Evolutionary conservation across 2,797 vertebrate genomes (phyloP).

Genomic region (Neostethus bicornis): DNA sequence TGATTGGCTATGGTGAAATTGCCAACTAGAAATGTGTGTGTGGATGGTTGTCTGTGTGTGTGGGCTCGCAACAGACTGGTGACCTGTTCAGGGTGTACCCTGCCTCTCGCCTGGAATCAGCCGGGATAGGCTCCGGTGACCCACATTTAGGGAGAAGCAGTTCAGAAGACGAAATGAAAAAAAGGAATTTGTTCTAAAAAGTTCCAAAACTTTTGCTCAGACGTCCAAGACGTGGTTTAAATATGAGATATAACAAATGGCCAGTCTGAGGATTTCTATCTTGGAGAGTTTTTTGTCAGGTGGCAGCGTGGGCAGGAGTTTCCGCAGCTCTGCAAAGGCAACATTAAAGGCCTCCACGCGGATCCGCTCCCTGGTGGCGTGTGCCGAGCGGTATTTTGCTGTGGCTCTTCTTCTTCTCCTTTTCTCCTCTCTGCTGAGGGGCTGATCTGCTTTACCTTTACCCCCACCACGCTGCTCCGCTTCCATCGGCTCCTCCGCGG

Average conservation of each 20-base stretch:
- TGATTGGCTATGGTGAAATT: too few relatives aligned
- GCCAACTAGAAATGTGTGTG: too few relatives aligned
- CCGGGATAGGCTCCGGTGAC: too few relatives aligned
- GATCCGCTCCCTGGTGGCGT: conserved; percentile 89
- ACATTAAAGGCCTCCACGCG: conserved; percentile 91
- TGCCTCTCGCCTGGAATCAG: too few relatives aligned
- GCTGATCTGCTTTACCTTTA: conserved; percentile 80
- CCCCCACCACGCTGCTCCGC: conserved; percentile 79
- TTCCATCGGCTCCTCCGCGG: conserved; percentile 84
- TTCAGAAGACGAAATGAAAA: too few relatives aligned
- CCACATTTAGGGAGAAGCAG: too few relatives aligned
- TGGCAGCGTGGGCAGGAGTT: conserved; percentile 87
- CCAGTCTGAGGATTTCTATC: conserved; percentile 91
- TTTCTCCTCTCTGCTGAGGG: conserved; percentile 90
- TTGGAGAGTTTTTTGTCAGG: conserved; percentile 92
- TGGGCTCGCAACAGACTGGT: too few relatives aligned
- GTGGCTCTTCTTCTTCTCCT: conserved; percentile 84
- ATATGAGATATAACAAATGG: conserved; percentile 93
- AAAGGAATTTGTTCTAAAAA: too few relatives aligned
- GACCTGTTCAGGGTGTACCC: too few relatives aligned
- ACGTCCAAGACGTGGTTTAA: conserved; percentile 91
- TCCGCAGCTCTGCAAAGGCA: conserved; percentile 89
- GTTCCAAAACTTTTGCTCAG: conserved; percentile 68
- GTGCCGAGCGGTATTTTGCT: conserved; percentile 88
- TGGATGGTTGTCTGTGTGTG: too few relatives aligned